A percentile compares a stretch with the other conserved stretches of the same genome.
Conservation (phyloP, 2,888 invertebrate species). For the Dryobotodes eremita region DNA sequence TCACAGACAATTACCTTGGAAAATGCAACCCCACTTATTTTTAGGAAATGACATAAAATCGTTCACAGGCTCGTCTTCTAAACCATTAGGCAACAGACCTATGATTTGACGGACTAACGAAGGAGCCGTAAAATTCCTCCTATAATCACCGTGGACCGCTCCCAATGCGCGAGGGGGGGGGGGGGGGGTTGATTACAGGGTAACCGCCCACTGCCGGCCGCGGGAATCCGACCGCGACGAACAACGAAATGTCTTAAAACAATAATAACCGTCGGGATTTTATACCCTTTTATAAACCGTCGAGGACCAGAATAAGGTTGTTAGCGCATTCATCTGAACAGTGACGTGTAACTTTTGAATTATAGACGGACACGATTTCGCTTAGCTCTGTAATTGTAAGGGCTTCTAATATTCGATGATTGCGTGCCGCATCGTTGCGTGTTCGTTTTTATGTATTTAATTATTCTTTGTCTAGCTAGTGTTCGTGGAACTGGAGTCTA, state of each 20-base stretch:
- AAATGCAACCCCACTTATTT: constrained; percentile 73
- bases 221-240: constrained; percentile 77
- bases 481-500: constrained; percentile 44
- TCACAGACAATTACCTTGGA: constrained; percentile 83
- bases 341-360: constrained; percentile 68
- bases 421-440: constrained; percentile 77
- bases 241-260: constrained; percentile 76
- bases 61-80: constrained; percentile 77
- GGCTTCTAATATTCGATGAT: constrained; percentile 74
- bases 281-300: constrained; percentile 61
- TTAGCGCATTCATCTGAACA: constrained; percentile 61
- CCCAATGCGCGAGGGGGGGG: constrained; percentile 76
- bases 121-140: constrained; percentile 86
- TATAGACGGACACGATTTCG: constrained; percentile 77
- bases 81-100: constrained; percentile 82
- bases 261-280: constrained; percentile 70
- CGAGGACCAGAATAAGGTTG: constrained; percentile 56
- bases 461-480: constrained; percentile 67
- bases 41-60: constrained; percentile 85
- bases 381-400: constrained; percentile 77
- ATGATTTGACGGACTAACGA: constrained; percentile 89
- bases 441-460: constrained; percentile 69
- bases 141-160: constrained; percentile 85
- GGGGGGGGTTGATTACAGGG: constrained; percentile 85
- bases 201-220: constrained; percentile 84